Conservation (phyloP, 2,113 vertebrate species). For the Coryphaenoides rupestris region DNA sequence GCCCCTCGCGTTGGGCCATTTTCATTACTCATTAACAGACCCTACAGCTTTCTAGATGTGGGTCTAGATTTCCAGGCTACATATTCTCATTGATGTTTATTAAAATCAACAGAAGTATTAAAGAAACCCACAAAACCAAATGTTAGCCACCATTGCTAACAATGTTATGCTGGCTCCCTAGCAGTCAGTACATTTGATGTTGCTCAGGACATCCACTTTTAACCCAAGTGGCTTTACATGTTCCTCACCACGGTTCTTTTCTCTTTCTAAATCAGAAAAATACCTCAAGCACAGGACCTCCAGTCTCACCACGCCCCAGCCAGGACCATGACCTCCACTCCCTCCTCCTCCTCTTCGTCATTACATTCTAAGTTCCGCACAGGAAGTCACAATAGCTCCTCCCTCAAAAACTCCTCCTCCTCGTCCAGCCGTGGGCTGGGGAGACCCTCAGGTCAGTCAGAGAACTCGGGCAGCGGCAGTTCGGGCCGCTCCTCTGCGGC, state of each 20-base stretch:
- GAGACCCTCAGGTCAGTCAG: conserved; percentile 39
- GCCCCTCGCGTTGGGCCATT: too few species aligned
- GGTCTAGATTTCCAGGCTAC: too few species aligned
- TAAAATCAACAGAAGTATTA: too few species aligned
- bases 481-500: conserved; percentile 61
- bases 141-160: not conserved
- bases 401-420: conserved; percentile 55
- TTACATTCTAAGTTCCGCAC: conserved; percentile 68
- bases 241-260: not conserved
- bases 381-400: conserved; percentile 66
- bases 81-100: too few species aligned
- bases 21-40: too few species aligned
- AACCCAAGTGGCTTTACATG: not conserved
- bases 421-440: conserved; percentile 52
- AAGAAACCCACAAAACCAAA: too few species aligned
- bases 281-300: conserved; percentile 82
- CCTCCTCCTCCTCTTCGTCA: conserved; percentile 41
- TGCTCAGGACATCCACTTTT: not conserved
- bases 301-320: conserved; percentile 50
- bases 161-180: too few species aligned
- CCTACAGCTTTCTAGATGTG: too few species aligned
- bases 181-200: too few species aligned
- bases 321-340: conserved; percentile 42
- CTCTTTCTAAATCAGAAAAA: conserved; percentile 74
- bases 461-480: conserved; percentile 54